Conservation (phyloP, 2,797 vertebrate species). For the Protosalanx chinensis region DNA sequence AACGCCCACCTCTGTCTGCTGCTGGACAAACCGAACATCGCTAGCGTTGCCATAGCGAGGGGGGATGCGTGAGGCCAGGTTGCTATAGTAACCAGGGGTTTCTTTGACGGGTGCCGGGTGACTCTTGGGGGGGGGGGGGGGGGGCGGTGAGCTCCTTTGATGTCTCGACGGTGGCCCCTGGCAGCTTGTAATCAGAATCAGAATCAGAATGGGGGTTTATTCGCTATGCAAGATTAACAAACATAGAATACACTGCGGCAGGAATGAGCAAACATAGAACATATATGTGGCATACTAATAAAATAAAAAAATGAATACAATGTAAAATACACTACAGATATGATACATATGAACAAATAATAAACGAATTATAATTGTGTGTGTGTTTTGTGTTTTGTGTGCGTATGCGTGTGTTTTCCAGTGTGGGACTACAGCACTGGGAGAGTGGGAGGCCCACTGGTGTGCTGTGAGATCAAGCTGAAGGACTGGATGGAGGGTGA, state of each 20-base stretch:
- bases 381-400: slow-evolving; percentile 34
- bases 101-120: not conserved
- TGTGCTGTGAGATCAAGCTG: slow-evolving; percentile 92
- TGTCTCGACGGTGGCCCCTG: not conserved
- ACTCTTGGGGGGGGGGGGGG: not conserved
- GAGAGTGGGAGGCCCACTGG: slow-evolving; percentile 90
- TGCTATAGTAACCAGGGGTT: slow-evolving; percentile 47
- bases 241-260: no score
- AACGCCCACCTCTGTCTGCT: slow-evolving; percentile 15
- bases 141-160: not conserved
- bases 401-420: slow-evolving; percentile 63
- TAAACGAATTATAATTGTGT: no score
- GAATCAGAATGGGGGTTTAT: no score
- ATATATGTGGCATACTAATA: no score
- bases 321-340: no score
- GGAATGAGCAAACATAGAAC: no score
- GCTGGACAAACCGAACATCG: slow-evolving; percentile 34
- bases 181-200: no score
- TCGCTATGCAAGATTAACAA: no score
- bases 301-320: no score
- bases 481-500: slow-evolving; percentile 95
- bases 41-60: slow-evolving; percentile 52
- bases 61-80: slow-evolving; percentile 55
- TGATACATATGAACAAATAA: no score
- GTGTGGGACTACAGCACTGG: slow-evolving; percentile 96